phyloP scores from a whole-genome alignment of 2,888 invertebrate genomes.

The Clanis bilineata region DNA sequence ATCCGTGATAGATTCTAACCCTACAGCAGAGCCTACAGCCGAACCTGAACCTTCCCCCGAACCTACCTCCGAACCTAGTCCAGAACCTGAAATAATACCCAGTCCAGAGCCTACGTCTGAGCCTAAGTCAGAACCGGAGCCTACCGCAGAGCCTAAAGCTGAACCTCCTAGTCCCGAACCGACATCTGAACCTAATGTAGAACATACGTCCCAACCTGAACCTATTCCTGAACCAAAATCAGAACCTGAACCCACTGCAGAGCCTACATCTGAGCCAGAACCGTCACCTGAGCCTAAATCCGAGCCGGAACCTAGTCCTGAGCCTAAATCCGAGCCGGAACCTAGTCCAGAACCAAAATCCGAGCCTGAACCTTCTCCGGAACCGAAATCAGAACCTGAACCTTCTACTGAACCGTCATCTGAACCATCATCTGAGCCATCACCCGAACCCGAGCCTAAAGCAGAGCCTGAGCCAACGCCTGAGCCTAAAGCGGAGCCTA shows the following conservation, averaged over 20 bases:
- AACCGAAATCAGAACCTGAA: slow-evolving; percentile 62
- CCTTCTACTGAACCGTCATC: slow-evolving; percentile 34
- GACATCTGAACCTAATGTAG: slow-evolving; percentile 33
- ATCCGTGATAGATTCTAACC: slow-evolving; percentile 29
- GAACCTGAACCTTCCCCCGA: slow-evolving; percentile 34
- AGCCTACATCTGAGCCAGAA: slow-evolving; percentile 60
- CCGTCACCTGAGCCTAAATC: slow-evolving; percentile 46
- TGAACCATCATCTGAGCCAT: slow-evolving; percentile 48
- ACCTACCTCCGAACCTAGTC: slow-evolving; percentile 37
- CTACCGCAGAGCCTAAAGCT: slow-evolving; percentile 42
- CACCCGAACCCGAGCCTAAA: slow-evolving; percentile 51
- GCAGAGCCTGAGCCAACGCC: slow-evolving; percentile 72
- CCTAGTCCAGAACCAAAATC: slow-evolving; percentile 47
- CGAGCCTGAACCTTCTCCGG: slow-evolving; percentile 52
- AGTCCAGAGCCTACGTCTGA: slow-evolving; percentile 43
- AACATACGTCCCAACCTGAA: slow-evolving; percentile 56
- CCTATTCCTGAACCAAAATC: slow-evolving; percentile 47
- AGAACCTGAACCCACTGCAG: slow-evolving; percentile 52
- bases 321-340: slow-evolving; percentile 57
- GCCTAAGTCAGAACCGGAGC: slow-evolving; percentile 55
- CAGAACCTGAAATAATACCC: slow-evolving; percentile 39
- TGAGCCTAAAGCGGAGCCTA: slow-evolving; percentile 71
- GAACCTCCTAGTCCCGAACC: slow-evolving; percentile 46
- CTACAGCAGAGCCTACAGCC: slow-evolving; percentile 52
- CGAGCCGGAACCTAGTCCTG: slow-evolving; percentile 67